Evolutionary conservation across 2,113 vertebrate genomes (phyloP).

Genomic region (Rhombomys opimus): DNA sequence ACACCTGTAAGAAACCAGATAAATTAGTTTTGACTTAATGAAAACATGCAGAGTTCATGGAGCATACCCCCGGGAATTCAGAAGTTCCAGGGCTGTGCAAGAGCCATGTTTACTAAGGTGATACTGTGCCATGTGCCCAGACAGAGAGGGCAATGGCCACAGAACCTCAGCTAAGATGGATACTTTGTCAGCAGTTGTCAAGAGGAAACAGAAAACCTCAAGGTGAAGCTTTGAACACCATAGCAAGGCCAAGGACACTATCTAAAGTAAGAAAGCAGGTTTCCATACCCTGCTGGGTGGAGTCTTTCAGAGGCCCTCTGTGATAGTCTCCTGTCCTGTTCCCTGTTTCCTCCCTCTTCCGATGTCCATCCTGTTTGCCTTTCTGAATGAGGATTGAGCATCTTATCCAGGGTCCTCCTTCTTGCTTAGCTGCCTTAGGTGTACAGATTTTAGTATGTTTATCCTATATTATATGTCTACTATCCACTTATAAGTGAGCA

Average conservation of each 20-base stretch:
- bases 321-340: no score
- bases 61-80: background rate
- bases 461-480: no score
- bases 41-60: background rate
- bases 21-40: background rate
- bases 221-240: background rate
- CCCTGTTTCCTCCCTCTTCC: no score
- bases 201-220: background rate
- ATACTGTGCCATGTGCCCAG: background rate
- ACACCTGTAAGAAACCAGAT: conserved; percentile 85
- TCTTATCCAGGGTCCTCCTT: no score
- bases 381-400: no score
- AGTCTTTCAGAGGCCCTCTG: no score
- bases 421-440: no score
- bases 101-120: background rate
- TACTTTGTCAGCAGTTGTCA: background rate
- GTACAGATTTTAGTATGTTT: no score
- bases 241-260: background rate
- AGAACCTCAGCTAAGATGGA: background rate
- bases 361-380: no score
- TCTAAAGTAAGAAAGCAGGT: background rate
- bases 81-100: background rate
- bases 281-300: background rate
- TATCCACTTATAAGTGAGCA: no score
- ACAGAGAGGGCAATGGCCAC: background rate